Evolutionary conservation across 2,797 vertebrate genomes (phyloP).

Genomic region (Mormyrus proboscirostris): DNA sequence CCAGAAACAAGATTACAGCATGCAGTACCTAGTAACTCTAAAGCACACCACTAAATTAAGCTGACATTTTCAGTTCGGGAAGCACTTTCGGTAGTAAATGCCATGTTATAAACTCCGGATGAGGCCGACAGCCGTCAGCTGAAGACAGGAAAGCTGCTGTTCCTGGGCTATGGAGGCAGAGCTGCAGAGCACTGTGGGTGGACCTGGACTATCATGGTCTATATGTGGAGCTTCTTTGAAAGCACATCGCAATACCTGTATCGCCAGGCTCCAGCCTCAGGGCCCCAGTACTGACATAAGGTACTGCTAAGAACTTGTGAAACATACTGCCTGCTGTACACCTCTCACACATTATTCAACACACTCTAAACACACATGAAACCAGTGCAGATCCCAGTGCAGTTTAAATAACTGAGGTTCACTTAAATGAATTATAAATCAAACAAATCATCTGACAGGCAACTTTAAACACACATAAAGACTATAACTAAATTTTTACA

Average conservation of each 20-base stretch:
- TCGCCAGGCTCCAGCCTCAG: not conserved
- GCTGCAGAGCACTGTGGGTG: not conserved
- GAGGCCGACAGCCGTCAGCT: not conserved
- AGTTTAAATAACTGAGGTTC: not conserved
- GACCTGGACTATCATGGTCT: not conserved
- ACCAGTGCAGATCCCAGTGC: not conserved
- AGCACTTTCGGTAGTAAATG: not conserved
- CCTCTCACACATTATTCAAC: not conserved
- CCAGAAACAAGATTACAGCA: slow-evolving; percentile 4
- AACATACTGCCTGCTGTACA: not conserved
- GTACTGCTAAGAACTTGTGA: not conserved
- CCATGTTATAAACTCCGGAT: not conserved
- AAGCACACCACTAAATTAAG: not conserved
- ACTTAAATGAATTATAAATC: not conserved
- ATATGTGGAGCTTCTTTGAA: not conserved
- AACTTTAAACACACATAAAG: not conserved
- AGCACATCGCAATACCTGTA: not conserved
- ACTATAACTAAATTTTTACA: not conserved
- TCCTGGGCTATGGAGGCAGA: not conserved
- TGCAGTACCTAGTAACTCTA: not conserved
- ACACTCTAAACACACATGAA: not conserved
- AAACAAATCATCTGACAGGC: not conserved
- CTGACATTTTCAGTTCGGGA: slow-evolving; percentile 16
- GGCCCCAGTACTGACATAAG: not conserved
- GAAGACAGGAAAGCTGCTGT: not conserved